These are phyloP conservation scores for Goniozus legneri DNA, from an alignment of 1,140 invertebrate species.

Conservation along the genomic window DNA sequence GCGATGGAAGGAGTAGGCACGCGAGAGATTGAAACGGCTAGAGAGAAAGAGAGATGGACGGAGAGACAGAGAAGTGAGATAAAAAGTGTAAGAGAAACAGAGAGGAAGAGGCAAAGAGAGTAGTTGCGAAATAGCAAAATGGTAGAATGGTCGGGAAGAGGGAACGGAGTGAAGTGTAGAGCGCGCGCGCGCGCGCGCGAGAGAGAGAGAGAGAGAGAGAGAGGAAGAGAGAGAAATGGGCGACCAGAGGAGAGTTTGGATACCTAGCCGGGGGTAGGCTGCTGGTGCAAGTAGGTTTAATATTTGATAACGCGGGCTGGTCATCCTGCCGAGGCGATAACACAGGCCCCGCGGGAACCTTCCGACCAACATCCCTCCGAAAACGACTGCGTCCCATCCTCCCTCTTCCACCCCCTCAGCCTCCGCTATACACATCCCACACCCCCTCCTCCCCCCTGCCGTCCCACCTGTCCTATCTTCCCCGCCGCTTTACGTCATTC, in stretches of 20 bases:
- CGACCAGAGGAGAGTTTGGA: conserved; percentile 29
- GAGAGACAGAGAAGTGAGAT: background rate
- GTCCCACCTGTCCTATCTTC: background rate
- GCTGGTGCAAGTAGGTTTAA: conserved; percentile 52
- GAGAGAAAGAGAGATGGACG: background rate
- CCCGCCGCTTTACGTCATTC: background rate
- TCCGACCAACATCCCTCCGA: conserved; percentile 45
- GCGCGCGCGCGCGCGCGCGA: conserved; percentile 7
- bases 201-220: conserved; percentile 15
- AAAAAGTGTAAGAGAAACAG: background rate
- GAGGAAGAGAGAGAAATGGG: conserved; percentile 11
- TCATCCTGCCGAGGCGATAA: conserved; percentile 56
- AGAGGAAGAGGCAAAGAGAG: background rate
- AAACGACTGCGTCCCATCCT: conserved; percentile 35
- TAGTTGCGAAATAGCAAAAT: background rate
- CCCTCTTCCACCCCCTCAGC: conserved; percentile 15
- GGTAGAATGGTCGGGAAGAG: background rate
- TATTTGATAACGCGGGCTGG: conserved; percentile 54
- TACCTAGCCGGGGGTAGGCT: conserved; percentile 34
- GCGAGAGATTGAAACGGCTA: too few species aligned
- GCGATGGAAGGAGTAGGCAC: background rate
- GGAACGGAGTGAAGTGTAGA: conserved; percentile 16
- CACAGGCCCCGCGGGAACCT: conserved; percentile 53
- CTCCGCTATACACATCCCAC: background rate
- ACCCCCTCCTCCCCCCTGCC: background rate